Percentiles rank a stretch among this genome's conserved stretches.
These are phyloP conservation scores for Helarctos malayanus DNA, from an alignment of 2,797 vertebrate genomes.

Conservation along the genomic window DNA sequence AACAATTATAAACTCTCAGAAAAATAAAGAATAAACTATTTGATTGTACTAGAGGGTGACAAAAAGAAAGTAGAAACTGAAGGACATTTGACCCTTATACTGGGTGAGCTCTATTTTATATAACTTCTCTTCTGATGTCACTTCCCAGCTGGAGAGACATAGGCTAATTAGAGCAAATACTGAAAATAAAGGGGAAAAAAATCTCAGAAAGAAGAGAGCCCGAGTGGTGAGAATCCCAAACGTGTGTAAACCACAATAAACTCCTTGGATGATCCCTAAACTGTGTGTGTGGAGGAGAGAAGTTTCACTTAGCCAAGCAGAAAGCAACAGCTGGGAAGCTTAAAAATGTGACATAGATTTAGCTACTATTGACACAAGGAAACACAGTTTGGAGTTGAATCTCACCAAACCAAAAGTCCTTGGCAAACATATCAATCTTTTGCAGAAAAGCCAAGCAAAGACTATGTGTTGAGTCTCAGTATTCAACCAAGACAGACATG, in stretches of 20 bases:
- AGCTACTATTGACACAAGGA: not conserved
- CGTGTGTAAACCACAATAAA: not conserved
- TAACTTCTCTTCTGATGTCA: not conserved
- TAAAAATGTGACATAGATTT: not conserved
- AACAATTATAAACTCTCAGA: not conserved
- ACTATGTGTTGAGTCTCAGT: not conserved
- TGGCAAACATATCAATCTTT: not conserved
- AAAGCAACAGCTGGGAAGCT: not conserved
- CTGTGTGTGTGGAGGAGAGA: not conserved
- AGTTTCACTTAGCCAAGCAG: not conserved
- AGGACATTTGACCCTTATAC: not conserved
- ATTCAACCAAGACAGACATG: not conserved
- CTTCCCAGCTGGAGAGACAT: not conserved
- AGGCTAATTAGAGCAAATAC: not conserved
- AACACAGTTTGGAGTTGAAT: not conserved
- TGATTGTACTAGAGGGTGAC: not conserved
- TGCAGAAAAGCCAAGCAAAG: not conserved
- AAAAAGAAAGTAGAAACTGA: not conserved
- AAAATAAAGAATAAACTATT: slow-evolving; percentile 40
- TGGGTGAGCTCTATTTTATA: not conserved
- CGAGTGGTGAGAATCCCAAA: not conserved
- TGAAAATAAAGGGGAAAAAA: not conserved
- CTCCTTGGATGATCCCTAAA: not conserved
- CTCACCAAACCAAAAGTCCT: not conserved
- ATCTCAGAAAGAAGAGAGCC: not conserved